Conservation (phyloP, 2,888 invertebrate species). For the Scaptomyza cyrtandrae region DNA sequence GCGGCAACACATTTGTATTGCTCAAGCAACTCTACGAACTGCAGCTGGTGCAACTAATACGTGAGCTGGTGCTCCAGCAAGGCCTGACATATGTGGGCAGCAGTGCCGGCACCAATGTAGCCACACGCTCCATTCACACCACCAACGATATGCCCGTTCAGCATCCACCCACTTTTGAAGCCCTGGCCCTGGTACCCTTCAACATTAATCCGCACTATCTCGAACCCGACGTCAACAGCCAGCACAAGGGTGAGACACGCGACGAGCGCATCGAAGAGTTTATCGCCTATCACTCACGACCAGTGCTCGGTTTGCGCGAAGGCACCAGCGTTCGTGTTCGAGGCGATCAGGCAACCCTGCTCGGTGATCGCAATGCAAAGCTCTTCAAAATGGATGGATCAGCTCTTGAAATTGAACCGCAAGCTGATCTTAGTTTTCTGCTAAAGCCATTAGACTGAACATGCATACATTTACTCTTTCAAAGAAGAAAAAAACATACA, state of each 20-base stretch:
- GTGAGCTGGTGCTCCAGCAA: conserved; percentile 87
- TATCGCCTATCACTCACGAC: conserved; percentile 86
- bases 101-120: conserved; percentile 93
- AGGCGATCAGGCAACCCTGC: conserved; percentile 86
- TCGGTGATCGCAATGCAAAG: conserved; percentile 88
- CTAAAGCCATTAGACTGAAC: conserved; percentile 33
- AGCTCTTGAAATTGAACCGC: conserved; percentile 86
- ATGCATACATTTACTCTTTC: conserved; percentile 33
- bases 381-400: conserved; percentile 87
- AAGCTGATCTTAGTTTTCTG: conserved; percentile 88
- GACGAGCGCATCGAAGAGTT: conserved; percentile 90
- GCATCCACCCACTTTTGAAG: conserved; percentile 89
- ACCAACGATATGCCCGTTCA: conserved; percentile 96
- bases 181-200: conserved; percentile 90
- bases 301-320: conserved; percentile 90
- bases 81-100: conserved; percentile 90
- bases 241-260: conserved; percentile 92
- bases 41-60: conserved; percentile 87
- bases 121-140: conserved; percentile 91
- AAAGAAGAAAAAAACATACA: conserved; percentile 6
- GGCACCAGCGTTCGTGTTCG: conserved; percentile 88
- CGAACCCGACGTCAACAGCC: conserved; percentile 86
- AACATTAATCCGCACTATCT: conserved; percentile 94
- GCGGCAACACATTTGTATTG: conserved; percentile 92
- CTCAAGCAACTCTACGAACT: conserved; percentile 89